Evolutionary conservation across 2,797 vertebrate species (phyloP), one percentile per base, ranked within the genome.

Genomic region (Menidia menidia): DNA sequence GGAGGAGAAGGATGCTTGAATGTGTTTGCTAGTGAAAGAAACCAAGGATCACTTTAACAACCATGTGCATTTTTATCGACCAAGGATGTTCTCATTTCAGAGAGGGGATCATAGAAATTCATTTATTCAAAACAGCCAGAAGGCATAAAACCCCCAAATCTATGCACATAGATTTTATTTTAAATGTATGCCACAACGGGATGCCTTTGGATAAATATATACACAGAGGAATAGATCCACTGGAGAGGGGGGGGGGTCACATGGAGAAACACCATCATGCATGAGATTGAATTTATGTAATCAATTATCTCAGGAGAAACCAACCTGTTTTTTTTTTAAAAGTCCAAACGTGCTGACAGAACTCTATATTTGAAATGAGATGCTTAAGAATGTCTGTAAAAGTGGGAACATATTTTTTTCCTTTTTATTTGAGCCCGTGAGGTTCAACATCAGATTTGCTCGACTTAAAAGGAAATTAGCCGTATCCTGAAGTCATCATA

Each of bases 211-310:
- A 57, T 14, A 68, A 76, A 43, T 33, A 39, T 25, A 43, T 15
- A 70, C 54, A 16, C 45, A 68, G 64, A 76, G 30, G 25, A 60
- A 44, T 9, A 32, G 59, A 70, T 5, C 69, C 72, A 64, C 56
- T 25, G 63, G 61, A 50, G 54, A 59, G 80, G 61, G 66, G 69
- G 70, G 51, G 74, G 78, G 67, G 45, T 35, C 56, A 25, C 6
- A 14, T 25, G 71, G 73, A 30, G 79, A 75, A 78, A 64, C 51
- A 44, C 3, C 60, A 15, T 64, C 30, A 84, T 39, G 35, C 5
- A 39, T 6, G 35, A 39, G 9, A 39, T 6, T 6, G 9, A 39
- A 3, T 6, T 39, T 73, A 70, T 35, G 60, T 3, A 80, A 25
- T 25, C 25, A 25, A 25, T 25, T 25, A 25, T 25, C 25, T 25